A percentile compares a stretch with the other conserved stretches of the same genome.
These are phyloP conservation scores for Cyaniris semiargus DNA, from an alignment of 2,888 invertebrate genomes.

Conservation along the genomic window DNA sequence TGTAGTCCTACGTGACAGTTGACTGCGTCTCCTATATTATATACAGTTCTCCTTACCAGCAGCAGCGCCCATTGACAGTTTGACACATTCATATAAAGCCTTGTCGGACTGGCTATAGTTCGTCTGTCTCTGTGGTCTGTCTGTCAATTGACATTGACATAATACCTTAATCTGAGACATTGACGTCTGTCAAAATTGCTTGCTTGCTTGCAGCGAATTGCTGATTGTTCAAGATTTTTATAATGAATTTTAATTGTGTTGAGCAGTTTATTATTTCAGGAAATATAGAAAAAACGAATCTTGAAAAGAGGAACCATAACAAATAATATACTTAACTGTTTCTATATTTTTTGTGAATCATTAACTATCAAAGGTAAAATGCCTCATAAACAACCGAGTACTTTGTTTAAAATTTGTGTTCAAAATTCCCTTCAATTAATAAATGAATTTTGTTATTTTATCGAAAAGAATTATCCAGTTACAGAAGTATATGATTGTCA, in stretches of 20 bases:
- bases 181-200: background rate
- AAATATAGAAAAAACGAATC: background rate
- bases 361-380: constrained; percentile 53
- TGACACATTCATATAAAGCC: too few species aligned
- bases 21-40: too few species aligned
- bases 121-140: too few species aligned
- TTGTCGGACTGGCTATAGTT: too few species aligned
- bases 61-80: too few species aligned
- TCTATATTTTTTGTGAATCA: background rate
- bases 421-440: constrained; percentile 67
- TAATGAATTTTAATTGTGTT: background rate
- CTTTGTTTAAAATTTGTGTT: constrained; percentile 65
- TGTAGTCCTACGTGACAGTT: too few species aligned
- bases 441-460: constrained; percentile 69
- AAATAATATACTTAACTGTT: background rate
- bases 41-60: too few species aligned
- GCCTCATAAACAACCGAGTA: constrained; percentile 70
- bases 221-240: background rate
- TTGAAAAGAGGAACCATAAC: background rate
- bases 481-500: constrained; percentile 63
- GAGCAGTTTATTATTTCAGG: constrained; percentile 14
- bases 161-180: too few species aligned
- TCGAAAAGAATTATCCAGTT: constrained; percentile 67
- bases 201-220: too few species aligned
- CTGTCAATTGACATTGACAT: too few species aligned